Evolutionary conservation across 1,140 invertebrate species (phyloP).

Genomic region (Kradibia gibbosae): DNA sequence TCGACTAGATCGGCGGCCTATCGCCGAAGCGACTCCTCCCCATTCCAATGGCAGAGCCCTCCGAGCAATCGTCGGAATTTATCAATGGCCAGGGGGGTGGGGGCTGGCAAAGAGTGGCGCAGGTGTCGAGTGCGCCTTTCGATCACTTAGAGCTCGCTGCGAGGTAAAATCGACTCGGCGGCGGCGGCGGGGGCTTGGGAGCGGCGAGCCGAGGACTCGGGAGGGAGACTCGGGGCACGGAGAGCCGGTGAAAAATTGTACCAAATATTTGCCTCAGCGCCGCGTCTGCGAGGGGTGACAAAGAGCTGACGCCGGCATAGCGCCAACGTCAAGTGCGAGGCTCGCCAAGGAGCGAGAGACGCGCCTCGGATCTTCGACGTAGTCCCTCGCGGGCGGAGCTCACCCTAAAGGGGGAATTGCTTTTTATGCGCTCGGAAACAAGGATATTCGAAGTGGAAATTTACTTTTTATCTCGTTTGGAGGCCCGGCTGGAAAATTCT

Average conservation of each 20-base stretch:
- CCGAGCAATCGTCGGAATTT: no score
- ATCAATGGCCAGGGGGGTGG: no score
- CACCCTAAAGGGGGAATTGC: background rate
- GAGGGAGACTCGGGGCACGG: background rate
- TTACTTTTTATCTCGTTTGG: slow-evolving; percentile 26
- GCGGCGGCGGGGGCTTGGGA: background rate
- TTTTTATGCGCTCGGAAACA: slow-evolving; percentile 13
- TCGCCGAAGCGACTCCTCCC: no score
- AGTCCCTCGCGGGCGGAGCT: background rate
- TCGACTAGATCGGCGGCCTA: no score
- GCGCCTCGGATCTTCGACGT: background rate
- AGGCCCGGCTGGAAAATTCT: slow-evolving; percentile 3
- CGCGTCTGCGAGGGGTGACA: background rate
- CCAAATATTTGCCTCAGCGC: slow-evolving; percentile 56
- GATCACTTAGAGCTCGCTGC: slow-evolving; percentile 49
- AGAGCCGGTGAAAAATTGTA: slow-evolving; percentile 52
- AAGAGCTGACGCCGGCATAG: background rate
- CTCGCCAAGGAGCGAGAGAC: background rate
- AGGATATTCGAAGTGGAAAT: slow-evolving; percentile 22
- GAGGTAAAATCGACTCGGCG: background rate
- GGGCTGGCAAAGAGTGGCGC: slow-evolving; percentile 23
- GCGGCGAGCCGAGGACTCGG: background rate
- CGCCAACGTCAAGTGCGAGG: background rate
- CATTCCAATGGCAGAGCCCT: no score
- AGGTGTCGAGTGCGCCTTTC: slow-evolving; percentile 51